These are phyloP conservation scores for Tautogolabrus adspersus DNA, from an alignment of 2,113 vertebrate species.

Conservation along the genomic window DNA sequence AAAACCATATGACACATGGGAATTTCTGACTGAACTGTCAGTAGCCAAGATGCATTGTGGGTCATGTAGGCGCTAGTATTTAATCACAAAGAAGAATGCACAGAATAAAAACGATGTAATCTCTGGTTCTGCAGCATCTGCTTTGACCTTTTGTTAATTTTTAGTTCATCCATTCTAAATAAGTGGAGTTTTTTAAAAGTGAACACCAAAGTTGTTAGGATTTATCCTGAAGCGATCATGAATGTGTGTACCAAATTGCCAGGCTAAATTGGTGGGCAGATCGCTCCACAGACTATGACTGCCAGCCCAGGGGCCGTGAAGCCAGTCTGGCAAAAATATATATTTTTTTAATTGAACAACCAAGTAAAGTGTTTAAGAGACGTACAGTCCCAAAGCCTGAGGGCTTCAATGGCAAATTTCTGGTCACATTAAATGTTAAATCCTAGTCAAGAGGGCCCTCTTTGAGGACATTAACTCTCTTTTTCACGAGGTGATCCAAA, in stretches of 20 bases:
- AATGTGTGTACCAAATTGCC: not conserved
- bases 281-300: not conserved
- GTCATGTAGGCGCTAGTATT: too few species aligned
- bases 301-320: not conserved
- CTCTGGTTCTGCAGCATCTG: not conserved
- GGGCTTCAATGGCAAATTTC: not conserved
- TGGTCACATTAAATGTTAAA: slow-evolving; percentile 6
- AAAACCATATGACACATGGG: too few species aligned
- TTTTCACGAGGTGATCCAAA: not conserved
- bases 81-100: too few species aligned
- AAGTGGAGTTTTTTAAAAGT: too few species aligned
- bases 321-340: not conserved
- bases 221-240: too few species aligned
- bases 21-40: too few species aligned
- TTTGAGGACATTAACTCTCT: not conserved
- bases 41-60: too few species aligned
- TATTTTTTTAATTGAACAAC: not conserved
- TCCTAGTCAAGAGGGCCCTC: not conserved
- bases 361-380: not conserved
- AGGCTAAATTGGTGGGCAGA: not conserved
- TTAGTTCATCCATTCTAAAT: too few species aligned
- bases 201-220: too few species aligned
- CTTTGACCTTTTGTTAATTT: not conserved
- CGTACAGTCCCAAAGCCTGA: not conserved
- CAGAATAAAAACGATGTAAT: not conserved